Conservation (phyloP, 2,797 vertebrate species). For the Denticeps clupeoides region DNA sequence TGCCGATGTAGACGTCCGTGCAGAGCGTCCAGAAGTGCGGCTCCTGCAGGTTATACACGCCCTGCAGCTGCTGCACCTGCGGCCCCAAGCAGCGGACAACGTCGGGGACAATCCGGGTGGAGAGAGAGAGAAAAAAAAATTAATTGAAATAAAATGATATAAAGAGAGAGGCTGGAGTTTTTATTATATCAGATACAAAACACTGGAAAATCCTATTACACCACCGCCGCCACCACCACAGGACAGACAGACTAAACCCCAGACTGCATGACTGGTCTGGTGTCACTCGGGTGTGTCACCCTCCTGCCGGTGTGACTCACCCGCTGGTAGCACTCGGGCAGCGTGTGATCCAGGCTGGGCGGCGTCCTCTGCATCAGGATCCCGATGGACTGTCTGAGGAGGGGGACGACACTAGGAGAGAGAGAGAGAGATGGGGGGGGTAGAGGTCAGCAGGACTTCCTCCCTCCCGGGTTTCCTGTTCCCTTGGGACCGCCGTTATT, state of each 20-base stretch:
- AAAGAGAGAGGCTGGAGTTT: too few species aligned
- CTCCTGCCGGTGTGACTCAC: not conserved
- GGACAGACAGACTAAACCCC: too few species aligned
- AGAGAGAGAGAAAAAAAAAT: not conserved
- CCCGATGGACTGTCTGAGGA: constrained; percentile 84
- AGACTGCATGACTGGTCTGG: too few species aligned
- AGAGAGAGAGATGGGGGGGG: constrained; percentile 1
- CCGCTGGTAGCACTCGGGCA: constrained; percentile 45
- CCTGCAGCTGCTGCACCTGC: constrained; percentile 92
- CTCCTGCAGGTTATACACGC: constrained; percentile 89
- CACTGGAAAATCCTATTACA: not conserved
- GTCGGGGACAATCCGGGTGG: too few species aligned
- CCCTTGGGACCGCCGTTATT: not conserved
- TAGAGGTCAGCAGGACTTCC: not conserved
- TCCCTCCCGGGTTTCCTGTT: not conserved
- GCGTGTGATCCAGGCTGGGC: constrained; percentile 68
- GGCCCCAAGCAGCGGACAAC: constrained; percentile 25
- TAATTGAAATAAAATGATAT: not conserved
- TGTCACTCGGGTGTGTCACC: too few species aligned
- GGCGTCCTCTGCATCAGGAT: constrained; percentile 97
- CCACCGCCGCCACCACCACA: not conserved
- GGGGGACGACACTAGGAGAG: constrained; percentile 78
- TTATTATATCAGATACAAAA: not conserved
- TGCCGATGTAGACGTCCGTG: constrained; percentile 88
- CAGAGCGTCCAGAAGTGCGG: constrained; percentile 97